Evolutionary conservation across 2,888 invertebrate genomes (phyloP).

Genomic region (Thysanoteuthis rhombus): DNA sequence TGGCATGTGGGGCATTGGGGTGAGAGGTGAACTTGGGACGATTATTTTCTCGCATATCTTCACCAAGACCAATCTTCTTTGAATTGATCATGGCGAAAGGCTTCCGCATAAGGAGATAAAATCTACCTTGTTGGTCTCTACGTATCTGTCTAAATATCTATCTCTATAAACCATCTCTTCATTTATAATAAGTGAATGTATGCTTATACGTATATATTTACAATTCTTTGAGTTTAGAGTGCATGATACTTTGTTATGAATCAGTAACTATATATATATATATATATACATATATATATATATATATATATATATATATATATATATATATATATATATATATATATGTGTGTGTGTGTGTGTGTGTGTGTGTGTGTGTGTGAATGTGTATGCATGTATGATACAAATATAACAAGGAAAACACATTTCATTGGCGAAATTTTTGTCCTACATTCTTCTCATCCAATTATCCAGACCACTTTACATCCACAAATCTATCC

Average conservation of each 20-base stretch:
- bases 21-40: neutral
- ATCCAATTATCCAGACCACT: too few relatives aligned
- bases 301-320: slow-evolving; percentile 12
- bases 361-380: too few relatives aligned
- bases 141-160: neutral
- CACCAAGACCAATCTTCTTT: neutral
- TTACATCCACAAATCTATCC: too few relatives aligned
- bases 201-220: neutral
- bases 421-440: too few relatives aligned
- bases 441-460: too few relatives aligned
- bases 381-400: too few relatives aligned
- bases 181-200: neutral
- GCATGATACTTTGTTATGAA: neutral
- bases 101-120: neutral
- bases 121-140: too few relatives aligned
- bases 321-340: neutral
- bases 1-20: neutral
- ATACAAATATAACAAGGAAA: too few relatives aligned
- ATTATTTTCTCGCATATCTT: neutral
- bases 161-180: neutral
- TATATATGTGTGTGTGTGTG: too few relatives aligned
- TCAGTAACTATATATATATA: too few relatives aligned
- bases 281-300: neutral
- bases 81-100: neutral
- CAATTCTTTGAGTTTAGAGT: too few relatives aligned